phyloP scores from a whole-genome alignment of 2,888 invertebrate species.

The Parnassius mnemosyne region DNA sequence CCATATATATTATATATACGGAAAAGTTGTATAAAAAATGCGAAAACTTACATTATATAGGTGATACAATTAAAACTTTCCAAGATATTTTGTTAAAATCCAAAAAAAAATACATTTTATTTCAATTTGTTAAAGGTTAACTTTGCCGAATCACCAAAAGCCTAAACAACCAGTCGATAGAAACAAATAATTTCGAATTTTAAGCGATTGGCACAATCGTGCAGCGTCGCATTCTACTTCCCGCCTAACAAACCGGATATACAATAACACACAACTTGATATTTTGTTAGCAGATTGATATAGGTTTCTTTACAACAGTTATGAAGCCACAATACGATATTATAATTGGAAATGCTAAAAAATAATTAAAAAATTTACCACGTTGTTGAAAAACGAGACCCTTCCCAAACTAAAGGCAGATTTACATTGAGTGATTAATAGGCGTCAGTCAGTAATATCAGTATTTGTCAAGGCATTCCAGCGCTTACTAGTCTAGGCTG shows the following conservation, averaged over 20 bases:
- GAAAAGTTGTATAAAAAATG: no score
- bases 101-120: no score
- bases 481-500: no score
- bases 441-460: no score
- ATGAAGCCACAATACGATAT: constrained; percentile 41
- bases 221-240: constrained; percentile 1
- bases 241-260: neutral
- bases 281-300: neutral
- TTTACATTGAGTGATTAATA: constrained; percentile 3
- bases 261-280: neutral
- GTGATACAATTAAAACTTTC: no score
- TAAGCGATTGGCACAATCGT: constrained; percentile 14
- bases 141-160: constrained; percentile 65
- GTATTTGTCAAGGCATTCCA: no score
- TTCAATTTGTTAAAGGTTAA: constrained; percentile 40
- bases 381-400: no score
- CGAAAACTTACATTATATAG: no score
- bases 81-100: no score
- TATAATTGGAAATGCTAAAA: constrained; percentile 37
- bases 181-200: constrained; percentile 8
- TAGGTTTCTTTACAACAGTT: neutral
- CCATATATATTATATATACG: no score
- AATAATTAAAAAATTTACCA: neutral
- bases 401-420: constrained; percentile 32
- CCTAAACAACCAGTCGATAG: constrained; percentile 28